phyloP scores from a whole-genome alignment of 2,113 vertebrate genomes.

The Notothenia coriiceps region DNA sequence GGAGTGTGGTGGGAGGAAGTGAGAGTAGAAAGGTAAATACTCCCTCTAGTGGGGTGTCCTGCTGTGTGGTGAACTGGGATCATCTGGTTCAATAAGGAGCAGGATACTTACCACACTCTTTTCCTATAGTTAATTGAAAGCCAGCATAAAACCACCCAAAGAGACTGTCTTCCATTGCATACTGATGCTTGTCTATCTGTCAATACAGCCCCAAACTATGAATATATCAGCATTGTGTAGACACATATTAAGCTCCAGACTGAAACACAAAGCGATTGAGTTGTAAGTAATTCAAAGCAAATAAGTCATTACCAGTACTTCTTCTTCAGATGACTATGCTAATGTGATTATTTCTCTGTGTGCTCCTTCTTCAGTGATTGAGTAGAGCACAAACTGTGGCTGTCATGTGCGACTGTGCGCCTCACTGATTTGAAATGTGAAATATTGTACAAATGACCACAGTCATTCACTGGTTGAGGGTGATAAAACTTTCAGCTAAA shows the following conservation, averaged over 20 bases:
- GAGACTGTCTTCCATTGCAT: conserved; percentile 7
- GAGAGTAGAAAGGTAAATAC: conserved; percentile 30
- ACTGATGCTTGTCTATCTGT: conserved; percentile 7
- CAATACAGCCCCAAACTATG: conserved; percentile 18
- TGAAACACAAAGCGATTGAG: conserved; percentile 25
- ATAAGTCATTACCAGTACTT: conserved; percentile 64
- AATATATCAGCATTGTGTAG: conserved; percentile 1
- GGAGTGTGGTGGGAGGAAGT: not conserved
- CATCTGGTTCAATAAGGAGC: not conserved
- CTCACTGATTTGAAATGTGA: conserved; percentile 60
- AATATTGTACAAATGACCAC: conserved; percentile 73
- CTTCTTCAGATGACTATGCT: conserved; percentile 73
- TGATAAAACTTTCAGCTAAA: conserved; percentile 63
- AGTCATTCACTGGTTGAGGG: conserved; percentile 44
- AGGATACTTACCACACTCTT: not conserved
- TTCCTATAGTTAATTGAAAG: not conserved
- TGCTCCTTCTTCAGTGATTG: conserved; percentile 73
- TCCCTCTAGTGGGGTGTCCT: conserved; percentile 62
- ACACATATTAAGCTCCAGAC: not conserved
- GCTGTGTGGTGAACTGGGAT: conserved; percentile 11
- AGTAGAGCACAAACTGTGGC: conserved; percentile 59
- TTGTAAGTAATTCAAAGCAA: conserved; percentile 57
- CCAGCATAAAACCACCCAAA: not conserved
- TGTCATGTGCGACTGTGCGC: conserved; percentile 58
- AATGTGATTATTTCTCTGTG: conserved; percentile 74